Base-by-base conservation (phyloP, 2,113 vertebrate species). In the Oreochromis aureus region DNA sequence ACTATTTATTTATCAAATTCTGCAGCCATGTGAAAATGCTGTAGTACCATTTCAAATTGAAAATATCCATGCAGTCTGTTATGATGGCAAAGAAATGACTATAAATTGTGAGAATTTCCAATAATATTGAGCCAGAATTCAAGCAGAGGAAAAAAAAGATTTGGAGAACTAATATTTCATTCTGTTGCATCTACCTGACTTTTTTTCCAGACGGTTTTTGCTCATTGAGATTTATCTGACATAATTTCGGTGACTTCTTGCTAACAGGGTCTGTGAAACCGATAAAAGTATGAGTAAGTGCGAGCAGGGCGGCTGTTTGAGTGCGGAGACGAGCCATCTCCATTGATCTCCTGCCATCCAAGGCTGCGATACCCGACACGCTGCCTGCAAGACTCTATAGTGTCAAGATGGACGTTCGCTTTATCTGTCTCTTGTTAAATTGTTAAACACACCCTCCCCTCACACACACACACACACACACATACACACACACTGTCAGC, bases 271-370 rank as follows among this genome's bases (percentile, higher is more conserved):
- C 81, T 91, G 84, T 54, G 44, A 88, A 87, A 30, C 53, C 85
- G 76, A 85, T 84, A 81, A 81, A 85, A 87, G 82, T 55, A 27
- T 81, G 86, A 80, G 80, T 30, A 83, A 82, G 85, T 61, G 80
- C n/a, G n/a, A 86, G 53, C 78, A 63, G 55, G 73, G 84, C 13
- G 10, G 66, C 86, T 84, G 80, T 89, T 81, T 83, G 78, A 66
- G 86, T 63, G 90, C 82, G n/a, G 61, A 83, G 59, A 87, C 83
- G 88, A 91, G 87, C 82, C 81, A 56, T 66, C 86, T 83, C 66
- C 85, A 91, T 85, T 92, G 86, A 93, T 94, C 90, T 89, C 63
- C 84, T 94, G 91, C 88, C 88, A 91, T 92, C 82, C 85, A 82
- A 71, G 24, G 85, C 87, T 86, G 63, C 61, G 86, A 86, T 86